Evolutionary conservation across 2,888 invertebrate species (phyloP).

Genomic region (Diadromus collaris): DNA sequence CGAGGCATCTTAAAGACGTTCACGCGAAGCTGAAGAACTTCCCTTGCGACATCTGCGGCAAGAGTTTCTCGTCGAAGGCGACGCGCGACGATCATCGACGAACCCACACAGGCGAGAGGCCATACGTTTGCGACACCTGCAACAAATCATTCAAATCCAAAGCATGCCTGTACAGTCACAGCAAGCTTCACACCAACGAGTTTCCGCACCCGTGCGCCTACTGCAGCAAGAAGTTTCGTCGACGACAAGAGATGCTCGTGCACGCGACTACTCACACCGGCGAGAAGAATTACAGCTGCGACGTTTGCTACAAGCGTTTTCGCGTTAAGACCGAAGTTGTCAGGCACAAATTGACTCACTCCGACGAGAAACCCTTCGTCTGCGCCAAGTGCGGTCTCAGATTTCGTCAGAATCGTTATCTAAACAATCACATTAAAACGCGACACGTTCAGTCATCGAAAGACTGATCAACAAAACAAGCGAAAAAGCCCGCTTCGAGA

Average conservation of each 20-base stretch:
- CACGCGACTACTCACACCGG: slow-evolving; percentile 81
- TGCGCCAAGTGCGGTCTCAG: slow-evolving; percentile 80
- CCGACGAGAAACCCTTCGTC: slow-evolving; percentile 81
- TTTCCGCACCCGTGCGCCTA: slow-evolving; percentile 79
- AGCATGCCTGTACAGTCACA: slow-evolving; percentile 80
- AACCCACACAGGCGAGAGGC: slow-evolving; percentile 77
- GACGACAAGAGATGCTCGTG: slow-evolving; percentile 79
- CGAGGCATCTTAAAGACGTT: slow-evolving; percentile 77
- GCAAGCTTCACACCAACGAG: slow-evolving; percentile 80
- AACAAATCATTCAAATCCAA: slow-evolving; percentile 80
- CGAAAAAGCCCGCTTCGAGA: background rate
- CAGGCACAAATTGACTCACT: slow-evolving; percentile 82
- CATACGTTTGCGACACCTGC: slow-evolving; percentile 80
- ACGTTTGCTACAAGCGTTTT: slow-evolving; percentile 81
- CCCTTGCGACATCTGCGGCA: slow-evolving; percentile 75
- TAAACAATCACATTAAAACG: slow-evolving; percentile 81
- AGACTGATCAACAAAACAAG: slow-evolving; percentile 18
- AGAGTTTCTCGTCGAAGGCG: slow-evolving; percentile 77
- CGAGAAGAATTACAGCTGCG: slow-evolving; percentile 81
- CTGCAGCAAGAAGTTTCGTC: slow-evolving; percentile 82
- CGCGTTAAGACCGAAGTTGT: slow-evolving; percentile 83
- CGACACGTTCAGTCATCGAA: slow-evolving; percentile 75
- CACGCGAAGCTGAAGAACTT: slow-evolving; percentile 77
- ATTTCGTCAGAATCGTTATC: slow-evolving; percentile 82
- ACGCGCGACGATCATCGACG: slow-evolving; percentile 78